Conservation (phyloP, 2,888 invertebrate genomes). For the Disparrhopalites patrizii region DNA sequence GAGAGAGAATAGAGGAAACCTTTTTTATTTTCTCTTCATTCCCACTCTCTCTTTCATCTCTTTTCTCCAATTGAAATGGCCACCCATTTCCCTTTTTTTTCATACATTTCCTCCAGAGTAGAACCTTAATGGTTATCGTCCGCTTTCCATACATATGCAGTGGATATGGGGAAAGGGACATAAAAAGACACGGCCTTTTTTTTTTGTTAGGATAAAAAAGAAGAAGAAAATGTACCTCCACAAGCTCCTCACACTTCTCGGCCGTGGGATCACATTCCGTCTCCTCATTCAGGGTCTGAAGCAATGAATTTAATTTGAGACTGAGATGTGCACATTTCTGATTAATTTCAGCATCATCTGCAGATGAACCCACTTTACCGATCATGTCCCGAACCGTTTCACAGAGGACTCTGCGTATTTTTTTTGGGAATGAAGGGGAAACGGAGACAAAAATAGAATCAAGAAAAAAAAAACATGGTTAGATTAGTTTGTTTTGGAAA, state of each 20-base stretch:
- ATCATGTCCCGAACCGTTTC: conserved; percentile 75
- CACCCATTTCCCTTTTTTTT: too few species aligned
- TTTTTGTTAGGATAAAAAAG: too few species aligned
- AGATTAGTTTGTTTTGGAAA: too few species aligned
- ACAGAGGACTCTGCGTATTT: conserved; percentile 61
- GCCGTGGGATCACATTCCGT: conserved; percentile 51
- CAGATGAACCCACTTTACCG: conserved; percentile 53
- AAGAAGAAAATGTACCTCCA: conserved; percentile 11
- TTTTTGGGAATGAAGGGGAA: too few species aligned
- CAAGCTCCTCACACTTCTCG: conserved; percentile 16
- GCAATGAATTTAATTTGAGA: conserved; percentile 69
- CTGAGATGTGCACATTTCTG: conserved; percentile 69
- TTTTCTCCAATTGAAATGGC: too few species aligned
- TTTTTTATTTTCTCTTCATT: too few species aligned
- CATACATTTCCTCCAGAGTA: too few species aligned
- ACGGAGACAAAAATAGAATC: background rate
- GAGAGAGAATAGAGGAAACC: too few species aligned
- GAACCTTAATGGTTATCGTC: too few species aligned
- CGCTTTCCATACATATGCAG: background rate
- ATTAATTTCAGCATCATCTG: conserved; percentile 52
- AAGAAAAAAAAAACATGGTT: too few species aligned
- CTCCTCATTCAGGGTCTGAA: conserved; percentile 69
- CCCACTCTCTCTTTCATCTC: too few species aligned
- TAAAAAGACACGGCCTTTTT: background rate
- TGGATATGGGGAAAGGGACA: background rate